Percentiles rank a stretch among this genome's conserved stretches.
Conservation (phyloP, 2,797 vertebrate species). For the Melanogrammus aeglefinus region DNA sequence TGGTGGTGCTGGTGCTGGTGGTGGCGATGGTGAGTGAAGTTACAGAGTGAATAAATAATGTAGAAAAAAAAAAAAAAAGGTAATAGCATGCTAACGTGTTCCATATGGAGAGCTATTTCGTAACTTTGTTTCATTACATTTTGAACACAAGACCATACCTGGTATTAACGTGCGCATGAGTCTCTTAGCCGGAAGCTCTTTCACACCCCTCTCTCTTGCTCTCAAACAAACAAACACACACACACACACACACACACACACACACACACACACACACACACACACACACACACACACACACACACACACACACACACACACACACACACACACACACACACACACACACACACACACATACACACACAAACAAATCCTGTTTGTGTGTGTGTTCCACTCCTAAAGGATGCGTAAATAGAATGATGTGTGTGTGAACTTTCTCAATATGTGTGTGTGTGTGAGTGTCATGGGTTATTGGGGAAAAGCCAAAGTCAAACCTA, state of each 20-base stretch:
- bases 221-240: background rate
- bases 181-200: background rate
- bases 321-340: background rate
- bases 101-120: slow-evolving; percentile 11
- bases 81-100: slow-evolving; percentile 28
- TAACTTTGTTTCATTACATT: too few relatives aligned
- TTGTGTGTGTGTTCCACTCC: too few relatives aligned
- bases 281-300: background rate
- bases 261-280: background rate
- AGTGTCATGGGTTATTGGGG: slow-evolving; percentile 28
- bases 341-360: background rate
- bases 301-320: background rate
- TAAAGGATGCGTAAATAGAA: too few relatives aligned
- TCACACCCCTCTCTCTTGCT: background rate
- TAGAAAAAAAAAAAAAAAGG: too few relatives aligned
- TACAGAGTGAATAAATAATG: slow-evolving; percentile 49
- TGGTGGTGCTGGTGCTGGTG: background rate
- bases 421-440: slow-evolving; percentile 8
- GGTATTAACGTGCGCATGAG: background rate
- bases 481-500: slow-evolving; percentile 63
- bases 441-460: slow-evolving; percentile 10
- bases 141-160: too few relatives aligned
- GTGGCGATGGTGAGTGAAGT: slow-evolving; percentile 54
- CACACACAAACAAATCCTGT: slow-evolving; percentile 3
- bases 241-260: background rate